A percentile compares a stretch with the other conserved stretches of the same genome.
Evolutionary conservation across 2,797 vertebrate species (phyloP).

Genomic region (Danio aesculapii): DNA sequence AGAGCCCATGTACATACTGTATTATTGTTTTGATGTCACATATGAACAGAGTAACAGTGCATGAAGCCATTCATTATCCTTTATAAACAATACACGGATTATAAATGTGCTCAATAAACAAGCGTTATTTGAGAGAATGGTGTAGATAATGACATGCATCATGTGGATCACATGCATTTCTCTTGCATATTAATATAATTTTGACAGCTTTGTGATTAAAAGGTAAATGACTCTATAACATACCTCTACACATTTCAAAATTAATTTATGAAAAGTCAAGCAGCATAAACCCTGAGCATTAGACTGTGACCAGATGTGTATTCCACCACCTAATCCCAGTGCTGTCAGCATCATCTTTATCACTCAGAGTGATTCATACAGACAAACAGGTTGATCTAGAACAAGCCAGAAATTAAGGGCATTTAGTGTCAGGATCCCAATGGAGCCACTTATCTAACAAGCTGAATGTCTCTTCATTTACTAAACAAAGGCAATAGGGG

Average conservation of each 20-base stretch:
- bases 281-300: neutral
- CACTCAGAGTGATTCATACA: constrained; percentile 4
- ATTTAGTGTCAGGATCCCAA: neutral
- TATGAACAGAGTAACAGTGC: neutral
- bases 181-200: no score
- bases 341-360: constrained; percentile 18
- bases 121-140: neutral
- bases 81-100: neutral
- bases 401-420: neutral
- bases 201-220: neutral
- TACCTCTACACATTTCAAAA: neutral
- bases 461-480: constrained; percentile 39
- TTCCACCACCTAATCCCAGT: neutral
- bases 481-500: constrained; percentile 31
- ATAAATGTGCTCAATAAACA: constrained; percentile 1
- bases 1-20: no score
- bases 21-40: no score
- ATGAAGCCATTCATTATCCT: neutral
- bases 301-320: constrained; percentile 10
- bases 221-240: neutral
- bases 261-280: neutral
- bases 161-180: neutral
- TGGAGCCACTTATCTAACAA: constrained; percentile 30
- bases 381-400: neutral
- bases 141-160: neutral